Conservation (phyloP, 92 coral and sea anemone species). For the Pocillopora grandis region DNA sequence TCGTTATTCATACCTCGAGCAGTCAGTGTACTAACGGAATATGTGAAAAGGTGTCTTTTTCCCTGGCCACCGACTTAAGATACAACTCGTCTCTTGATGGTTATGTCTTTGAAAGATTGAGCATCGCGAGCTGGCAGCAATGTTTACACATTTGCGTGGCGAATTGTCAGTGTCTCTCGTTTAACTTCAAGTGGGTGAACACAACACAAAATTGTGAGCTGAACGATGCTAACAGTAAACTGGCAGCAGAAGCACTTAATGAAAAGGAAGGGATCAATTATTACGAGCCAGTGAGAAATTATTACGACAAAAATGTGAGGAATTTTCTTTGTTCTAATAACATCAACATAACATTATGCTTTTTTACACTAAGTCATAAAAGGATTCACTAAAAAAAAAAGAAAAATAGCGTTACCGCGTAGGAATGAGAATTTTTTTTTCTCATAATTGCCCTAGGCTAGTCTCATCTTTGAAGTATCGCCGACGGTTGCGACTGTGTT, state of each 20-base stretch:
- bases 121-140: conserved; percentile 6
- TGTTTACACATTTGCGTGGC: background rate
- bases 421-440: background rate
- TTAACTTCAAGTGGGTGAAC: conserved; percentile 23
- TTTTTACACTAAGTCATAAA: background rate
- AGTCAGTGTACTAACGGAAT: conserved; percentile 16
- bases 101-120: background rate
- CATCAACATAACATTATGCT: background rate
- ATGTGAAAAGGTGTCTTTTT: conserved; percentile 16
- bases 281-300: conserved; percentile 13
- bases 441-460: background rate
- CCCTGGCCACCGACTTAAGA: background rate
- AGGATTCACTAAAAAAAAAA: background rate
- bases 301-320: conserved; percentile 3
- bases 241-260: conserved; percentile 6
- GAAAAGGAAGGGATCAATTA: conserved; percentile 11
- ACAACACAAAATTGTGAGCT: conserved; percentile 31
- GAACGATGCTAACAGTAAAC: conserved; percentile 20
- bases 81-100: background rate
- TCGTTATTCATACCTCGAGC: background rate
- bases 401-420: background rate
- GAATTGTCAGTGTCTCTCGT: conserved; percentile 35
- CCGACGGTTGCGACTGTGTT: too few relatives aligned
- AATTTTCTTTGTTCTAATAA: background rate
- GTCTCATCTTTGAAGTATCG: too few relatives aligned